Conservation (phyloP, 2,113 vertebrate genomes). For the Myodes glareolus region DNA sequence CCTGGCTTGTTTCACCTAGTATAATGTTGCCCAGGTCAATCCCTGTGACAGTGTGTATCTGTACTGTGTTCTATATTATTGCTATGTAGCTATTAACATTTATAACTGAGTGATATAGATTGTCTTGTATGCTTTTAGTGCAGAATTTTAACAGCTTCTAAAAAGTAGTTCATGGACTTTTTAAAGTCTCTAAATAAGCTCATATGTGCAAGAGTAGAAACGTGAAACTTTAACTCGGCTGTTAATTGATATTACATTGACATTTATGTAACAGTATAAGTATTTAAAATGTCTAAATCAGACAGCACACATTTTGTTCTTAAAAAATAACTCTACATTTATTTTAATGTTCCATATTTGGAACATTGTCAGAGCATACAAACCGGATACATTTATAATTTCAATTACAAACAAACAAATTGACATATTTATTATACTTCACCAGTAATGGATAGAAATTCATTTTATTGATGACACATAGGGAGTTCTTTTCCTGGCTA, state of each 20-base stretch:
- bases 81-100: background rate
- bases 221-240: background rate
- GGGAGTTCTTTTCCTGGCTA: background rate
- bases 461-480: background rate
- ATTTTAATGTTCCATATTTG: conserved; percentile 29
- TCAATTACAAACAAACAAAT: background rate
- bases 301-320: background rate
- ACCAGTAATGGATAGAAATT: background rate
- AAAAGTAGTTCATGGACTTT: background rate
- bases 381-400: conserved; percentile 15
- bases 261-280: background rate
- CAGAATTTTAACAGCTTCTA: background rate
- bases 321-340: background rate
- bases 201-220: background rate
- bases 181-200: conserved; percentile 22
- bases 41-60: background rate
- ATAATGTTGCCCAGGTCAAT: background rate
- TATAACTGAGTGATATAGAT: background rate
- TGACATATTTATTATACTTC: background rate
- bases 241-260: conserved; percentile 21
- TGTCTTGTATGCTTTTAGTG: background rate
- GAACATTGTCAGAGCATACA: background rate
- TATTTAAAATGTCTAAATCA: conserved; percentile 12
- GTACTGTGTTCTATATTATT: background rate
- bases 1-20: background rate